A percentile compares a stretch with the other conserved stretches of the same genome.
Conservation (phyloP, 2,888 invertebrate genomes). For the Bedellia somnulentella region DNA sequence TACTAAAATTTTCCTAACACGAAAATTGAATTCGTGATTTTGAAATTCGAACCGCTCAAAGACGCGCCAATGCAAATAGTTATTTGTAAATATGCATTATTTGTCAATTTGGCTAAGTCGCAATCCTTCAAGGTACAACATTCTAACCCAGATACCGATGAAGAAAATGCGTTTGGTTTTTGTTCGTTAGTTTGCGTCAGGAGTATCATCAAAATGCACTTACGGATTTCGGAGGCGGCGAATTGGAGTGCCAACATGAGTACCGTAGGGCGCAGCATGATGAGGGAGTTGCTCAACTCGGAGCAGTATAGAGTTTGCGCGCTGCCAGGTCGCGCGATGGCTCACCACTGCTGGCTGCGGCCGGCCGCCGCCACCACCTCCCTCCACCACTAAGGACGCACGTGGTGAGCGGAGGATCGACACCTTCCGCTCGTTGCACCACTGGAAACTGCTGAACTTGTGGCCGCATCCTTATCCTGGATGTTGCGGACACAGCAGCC, state of each 20-base stretch:
- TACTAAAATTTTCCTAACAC: no score
- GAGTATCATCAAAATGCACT: no score
- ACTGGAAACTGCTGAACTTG: conserved; percentile 10
- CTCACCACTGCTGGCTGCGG: conserved; percentile 28
- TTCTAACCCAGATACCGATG: no score
- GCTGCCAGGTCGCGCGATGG: conserved; percentile 37
- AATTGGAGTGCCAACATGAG: conserved; percentile 33
- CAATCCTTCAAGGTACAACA: no score
- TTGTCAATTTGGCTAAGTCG: no score
- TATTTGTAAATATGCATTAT: no score
- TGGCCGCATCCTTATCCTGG: conserved; percentile 2
- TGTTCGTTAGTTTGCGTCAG: no score
- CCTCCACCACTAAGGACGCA: conserved; percentile 21
- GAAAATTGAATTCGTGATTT: no score
- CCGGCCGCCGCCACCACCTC: conserved; percentile 14
- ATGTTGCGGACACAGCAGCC: conserved; percentile 6
- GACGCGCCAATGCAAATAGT: no score
- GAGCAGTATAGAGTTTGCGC: conserved; percentile 20
- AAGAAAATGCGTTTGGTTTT: no score
- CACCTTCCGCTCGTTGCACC: conserved; percentile 11
- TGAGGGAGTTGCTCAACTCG: conserved; percentile 24
- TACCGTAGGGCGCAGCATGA: conserved; percentile 30
- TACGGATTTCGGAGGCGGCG: conserved; percentile 45
- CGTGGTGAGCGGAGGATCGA: conserved; percentile 11
- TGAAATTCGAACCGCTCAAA: no score